phyloP scores from a whole-genome alignment of 2,888 invertebrate species.

The Eupithecia subumbrata region DNA sequence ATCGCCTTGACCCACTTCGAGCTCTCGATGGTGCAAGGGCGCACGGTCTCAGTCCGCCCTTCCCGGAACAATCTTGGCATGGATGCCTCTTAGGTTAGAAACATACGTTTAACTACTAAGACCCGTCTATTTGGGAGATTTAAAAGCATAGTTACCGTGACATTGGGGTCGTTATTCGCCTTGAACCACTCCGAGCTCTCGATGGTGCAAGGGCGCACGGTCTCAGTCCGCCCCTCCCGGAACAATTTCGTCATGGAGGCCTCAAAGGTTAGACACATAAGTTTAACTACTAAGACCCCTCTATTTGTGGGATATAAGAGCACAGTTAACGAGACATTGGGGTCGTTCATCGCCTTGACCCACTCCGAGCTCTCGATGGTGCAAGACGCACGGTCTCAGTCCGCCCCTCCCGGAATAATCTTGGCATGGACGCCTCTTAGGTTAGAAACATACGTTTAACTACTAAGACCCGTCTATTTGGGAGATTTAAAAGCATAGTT shows the following conservation, averaged over 20 bases:
- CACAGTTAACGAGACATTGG: conserved; percentile 67
- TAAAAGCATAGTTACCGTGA: conserved; percentile 50
- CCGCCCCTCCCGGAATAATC: conserved; percentile 97
- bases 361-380: conserved; percentile 96
- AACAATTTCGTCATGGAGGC: conserved; percentile 95
- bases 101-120: conserved; percentile 60
- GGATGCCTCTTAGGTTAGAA: conserved; percentile 97
- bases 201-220: conserved; percentile 97
- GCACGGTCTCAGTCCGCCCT: conserved; percentile 98
- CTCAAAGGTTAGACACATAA: conserved; percentile 87
- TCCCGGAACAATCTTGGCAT: conserved; percentile 99
- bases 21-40: conserved; percentile 98
- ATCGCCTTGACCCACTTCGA: conserved; percentile 97
- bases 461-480: neutral
- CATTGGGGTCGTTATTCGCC: conserved; percentile 91
- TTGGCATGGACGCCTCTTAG: conserved; percentile 99
- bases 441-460: conserved; percentile 86
- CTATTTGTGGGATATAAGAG: conserved; percentile 59
- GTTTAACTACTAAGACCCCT: neutral
- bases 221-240: conserved; percentile 98
- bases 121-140: conserved; percentile 57
- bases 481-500: conserved; percentile 43
- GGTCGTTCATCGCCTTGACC: conserved; percentile 95
- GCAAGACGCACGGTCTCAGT: conserved; percentile 99
- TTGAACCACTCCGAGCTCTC: conserved; percentile 97